Conservation (phyloP, 2,888 invertebrate genomes). For the Teinopalpus imperialis region DNA sequence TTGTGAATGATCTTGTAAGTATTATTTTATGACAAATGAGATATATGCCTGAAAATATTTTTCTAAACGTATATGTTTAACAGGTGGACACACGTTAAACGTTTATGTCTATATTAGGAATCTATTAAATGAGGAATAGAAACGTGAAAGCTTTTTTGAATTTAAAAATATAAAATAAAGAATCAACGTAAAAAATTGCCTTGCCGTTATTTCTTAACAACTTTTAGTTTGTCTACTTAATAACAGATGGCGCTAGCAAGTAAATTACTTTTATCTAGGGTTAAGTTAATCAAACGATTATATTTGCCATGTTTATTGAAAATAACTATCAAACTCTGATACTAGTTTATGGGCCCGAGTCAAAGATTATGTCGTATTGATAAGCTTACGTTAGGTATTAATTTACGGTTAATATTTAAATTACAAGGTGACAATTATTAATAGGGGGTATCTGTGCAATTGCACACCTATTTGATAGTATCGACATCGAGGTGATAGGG, state of each 20-base stretch:
- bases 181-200: too few species aligned
- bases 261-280: neutral
- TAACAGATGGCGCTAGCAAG: neutral
- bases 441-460: conserved; percentile 5
- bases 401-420: conserved; percentile 15
- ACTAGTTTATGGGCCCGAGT: conserved; percentile 10
- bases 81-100: too few species aligned
- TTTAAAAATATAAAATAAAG: too few species aligned
- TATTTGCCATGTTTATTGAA: neutral
- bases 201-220: too few species aligned
- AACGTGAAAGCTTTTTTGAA: too few species aligned
- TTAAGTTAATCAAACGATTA: neutral
- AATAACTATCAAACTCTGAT: conserved; percentile 4
- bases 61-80: too few species aligned
- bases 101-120: too few species aligned
- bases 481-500: neutral
- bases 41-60: too few species aligned
- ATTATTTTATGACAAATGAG: too few species aligned
- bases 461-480: conserved; percentile 4
- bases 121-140: too few species aligned
- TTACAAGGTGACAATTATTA: conserved; percentile 4
- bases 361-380: conserved; percentile 15
- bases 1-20: too few species aligned
- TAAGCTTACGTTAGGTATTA: conserved; percentile 2
- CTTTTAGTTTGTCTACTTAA: too few species aligned